phyloP scores from a whole-genome alignment of 2,888 invertebrate genomes.

The Drosophila quasianomalipes region DNA sequence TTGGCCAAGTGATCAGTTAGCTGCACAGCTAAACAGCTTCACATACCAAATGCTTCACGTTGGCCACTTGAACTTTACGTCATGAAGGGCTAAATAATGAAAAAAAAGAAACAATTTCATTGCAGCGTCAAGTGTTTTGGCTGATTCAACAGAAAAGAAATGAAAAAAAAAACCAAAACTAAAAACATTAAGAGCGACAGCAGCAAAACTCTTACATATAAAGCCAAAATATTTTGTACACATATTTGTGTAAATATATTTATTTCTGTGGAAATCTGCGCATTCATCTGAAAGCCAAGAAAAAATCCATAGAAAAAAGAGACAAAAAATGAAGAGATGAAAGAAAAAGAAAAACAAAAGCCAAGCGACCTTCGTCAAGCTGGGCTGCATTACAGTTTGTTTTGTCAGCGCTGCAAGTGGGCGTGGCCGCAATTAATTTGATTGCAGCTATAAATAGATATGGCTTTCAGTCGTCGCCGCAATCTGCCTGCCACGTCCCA shows the following conservation, averaged over 20 bases:
- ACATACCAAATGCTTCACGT: conserved; percentile 29
- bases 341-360: conserved; percentile 30
- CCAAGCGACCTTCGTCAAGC: conserved; percentile 74
- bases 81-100: conserved; percentile 37
- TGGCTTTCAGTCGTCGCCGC: conserved; percentile 47
- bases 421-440: conserved; percentile 77
- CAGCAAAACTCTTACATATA: conserved; percentile 43
- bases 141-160: conserved; percentile 68
- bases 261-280: conserved; percentile 76
- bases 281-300: conserved; percentile 69
- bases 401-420: conserved; percentile 73
- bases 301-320: conserved; percentile 8
- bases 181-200: conserved; percentile 25
- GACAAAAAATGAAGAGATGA: conserved; percentile 5
- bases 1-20: conserved; percentile 39
- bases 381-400: conserved; percentile 64
- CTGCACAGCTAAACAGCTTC: conserved; percentile 22
- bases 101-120: conserved; percentile 37
- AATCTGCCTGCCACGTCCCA: conserved; percentile 64
- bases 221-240: conserved; percentile 50
- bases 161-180: conserved; percentile 16
- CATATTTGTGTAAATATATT: conserved; percentile 10
- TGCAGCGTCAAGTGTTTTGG: conserved; percentile 71
- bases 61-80: conserved; percentile 56
- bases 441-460: conserved; percentile 78